These are phyloP conservation scores for Molossus molossus DNA, from an alignment of 2,797 vertebrate genomes.

Conservation along the genomic window DNA sequence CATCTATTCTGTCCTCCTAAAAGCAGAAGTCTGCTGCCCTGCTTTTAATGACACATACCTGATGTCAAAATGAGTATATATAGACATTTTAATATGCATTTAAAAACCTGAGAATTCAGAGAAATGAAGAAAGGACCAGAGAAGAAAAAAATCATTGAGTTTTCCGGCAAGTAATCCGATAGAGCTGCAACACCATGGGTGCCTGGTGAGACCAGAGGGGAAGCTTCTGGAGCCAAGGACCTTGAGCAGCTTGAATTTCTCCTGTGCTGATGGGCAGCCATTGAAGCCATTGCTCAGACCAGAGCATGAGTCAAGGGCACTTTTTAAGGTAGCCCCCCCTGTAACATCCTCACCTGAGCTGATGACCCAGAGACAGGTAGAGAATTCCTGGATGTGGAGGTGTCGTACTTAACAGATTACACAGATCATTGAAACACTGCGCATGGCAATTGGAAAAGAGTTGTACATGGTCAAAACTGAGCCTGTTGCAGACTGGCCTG, in stretches of 20 bases:
- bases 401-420: neutral
- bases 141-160: neutral
- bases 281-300: neutral
- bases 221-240: neutral
- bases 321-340: neutral
- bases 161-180: neutral
- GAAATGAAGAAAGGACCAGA: neutral
- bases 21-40: neutral
- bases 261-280: neutral
- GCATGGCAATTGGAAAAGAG: neutral
- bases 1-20: neutral
- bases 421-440: neutral
- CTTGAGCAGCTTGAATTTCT: neutral
- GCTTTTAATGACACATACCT: neutral
- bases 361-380: neutral
- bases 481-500: neutral
- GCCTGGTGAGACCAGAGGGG: neutral
- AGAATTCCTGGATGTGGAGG: neutral
- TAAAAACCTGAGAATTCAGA: neutral
- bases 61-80: neutral
- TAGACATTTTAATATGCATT: neutral
- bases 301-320: neutral
- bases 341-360: neutral
- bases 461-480: conserved; percentile 8
- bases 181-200: neutral